Evolutionary conservation across 2,888 invertebrate genomes (phyloP).

Genomic region (Lasioglossum malachurum): DNA sequence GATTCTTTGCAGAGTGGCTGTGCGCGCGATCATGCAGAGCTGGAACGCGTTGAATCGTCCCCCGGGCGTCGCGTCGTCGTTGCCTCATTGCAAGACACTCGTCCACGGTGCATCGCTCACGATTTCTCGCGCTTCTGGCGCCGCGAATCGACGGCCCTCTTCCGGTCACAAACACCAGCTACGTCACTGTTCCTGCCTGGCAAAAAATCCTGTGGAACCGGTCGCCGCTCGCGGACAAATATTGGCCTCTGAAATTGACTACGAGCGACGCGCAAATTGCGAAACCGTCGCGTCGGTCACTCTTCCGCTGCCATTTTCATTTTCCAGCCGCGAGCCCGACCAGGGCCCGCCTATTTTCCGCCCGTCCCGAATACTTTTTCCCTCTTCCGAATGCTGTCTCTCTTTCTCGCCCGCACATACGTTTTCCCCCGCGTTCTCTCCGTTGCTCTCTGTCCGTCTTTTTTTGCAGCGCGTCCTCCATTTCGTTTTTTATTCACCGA

Average conservation of each 20-base stretch:
- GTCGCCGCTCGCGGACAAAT: slow-evolving; percentile 58
- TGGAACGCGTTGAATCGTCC: neutral
- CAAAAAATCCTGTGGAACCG: slow-evolving; percentile 26
- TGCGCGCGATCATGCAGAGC: slow-evolving; percentile 11
- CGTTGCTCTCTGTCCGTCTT: neutral
- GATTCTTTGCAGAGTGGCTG: neutral
- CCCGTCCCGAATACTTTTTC: slow-evolving; percentile 17
- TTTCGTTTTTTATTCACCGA: slow-evolving; percentile 5
- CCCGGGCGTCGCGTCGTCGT: neutral
- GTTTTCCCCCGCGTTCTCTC: neutral
- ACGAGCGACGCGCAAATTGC: slow-evolving; percentile 63
- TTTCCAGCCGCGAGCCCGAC: slow-evolving; percentile 6
- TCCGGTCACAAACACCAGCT: neutral
- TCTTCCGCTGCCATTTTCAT: slow-evolving; percentile 38
- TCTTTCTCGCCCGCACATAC: neutral
- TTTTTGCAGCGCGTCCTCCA: neutral
- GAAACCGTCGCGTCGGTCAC: slow-evolving; percentile 43
- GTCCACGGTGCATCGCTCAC: neutral
- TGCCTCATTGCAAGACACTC: slow-evolving; percentile 7
- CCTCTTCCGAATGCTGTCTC: neutral
- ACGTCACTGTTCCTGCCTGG: neutral
- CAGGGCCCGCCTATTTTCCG: neutral
- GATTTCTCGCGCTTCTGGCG: slow-evolving; percentile 1
- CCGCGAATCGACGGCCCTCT: neutral
- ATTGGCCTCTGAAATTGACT: slow-evolving; percentile 69